phyloP scores from a whole-genome alignment of 2,113 vertebrate genomes.

The Cynocephalus volans region DNA sequence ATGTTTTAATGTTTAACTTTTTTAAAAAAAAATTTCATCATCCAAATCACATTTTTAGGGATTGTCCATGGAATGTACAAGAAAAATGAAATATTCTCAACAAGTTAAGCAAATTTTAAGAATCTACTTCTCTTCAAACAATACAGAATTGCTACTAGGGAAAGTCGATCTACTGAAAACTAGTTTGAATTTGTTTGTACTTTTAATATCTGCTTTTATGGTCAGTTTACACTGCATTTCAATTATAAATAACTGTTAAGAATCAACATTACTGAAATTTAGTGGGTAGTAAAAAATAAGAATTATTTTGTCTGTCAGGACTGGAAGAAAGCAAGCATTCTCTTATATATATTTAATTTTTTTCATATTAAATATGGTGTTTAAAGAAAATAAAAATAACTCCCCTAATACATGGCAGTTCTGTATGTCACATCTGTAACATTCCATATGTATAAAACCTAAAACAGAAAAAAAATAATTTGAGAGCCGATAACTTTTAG shows the following conservation, averaged over 20 bases:
- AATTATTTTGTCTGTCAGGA: slow-evolving; percentile 18
- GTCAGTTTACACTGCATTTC: neutral
- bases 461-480: slow-evolving; percentile 57
- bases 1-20: neutral
- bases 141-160: neutral
- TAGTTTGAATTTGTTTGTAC: neutral
- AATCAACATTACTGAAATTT: slow-evolving; percentile 10
- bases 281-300: neutral
- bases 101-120: neutral
- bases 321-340: neutral
- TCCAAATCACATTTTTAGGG: slow-evolving; percentile 21
- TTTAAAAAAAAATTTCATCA: neutral
- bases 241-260: neutral
- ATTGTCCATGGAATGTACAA: neutral
- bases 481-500: slow-evolving; percentile 52
- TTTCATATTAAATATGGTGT: slow-evolving; percentile 14
- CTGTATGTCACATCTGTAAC: neutral
- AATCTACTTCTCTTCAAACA: slow-evolving; percentile 47
- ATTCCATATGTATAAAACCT: neutral
- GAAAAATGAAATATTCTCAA: neutral
- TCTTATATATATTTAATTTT: neutral
- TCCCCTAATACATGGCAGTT: neutral
- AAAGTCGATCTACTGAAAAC: neutral
- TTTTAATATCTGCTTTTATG: neutral
- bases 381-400: slow-evolving; percentile 56